Conservation (phyloP, 2,888 invertebrate genomes). For the Drosophila suboccidentalis region DNA sequence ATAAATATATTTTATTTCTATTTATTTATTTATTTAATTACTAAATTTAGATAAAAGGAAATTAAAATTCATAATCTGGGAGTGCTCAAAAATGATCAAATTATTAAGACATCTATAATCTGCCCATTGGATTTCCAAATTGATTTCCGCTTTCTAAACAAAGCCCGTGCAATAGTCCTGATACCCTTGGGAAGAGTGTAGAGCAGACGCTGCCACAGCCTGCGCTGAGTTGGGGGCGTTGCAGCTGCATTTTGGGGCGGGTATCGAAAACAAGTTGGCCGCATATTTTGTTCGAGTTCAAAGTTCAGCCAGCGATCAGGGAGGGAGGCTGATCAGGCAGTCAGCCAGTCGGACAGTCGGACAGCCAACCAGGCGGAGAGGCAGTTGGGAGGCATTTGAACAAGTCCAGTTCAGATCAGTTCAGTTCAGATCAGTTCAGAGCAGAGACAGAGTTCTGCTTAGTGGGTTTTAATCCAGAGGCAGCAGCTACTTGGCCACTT, state of each 20-base stretch:
- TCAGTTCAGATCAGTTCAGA: conserved; percentile 24
- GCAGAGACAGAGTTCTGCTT: conserved; percentile 40
- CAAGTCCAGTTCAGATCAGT: conserved; percentile 51
- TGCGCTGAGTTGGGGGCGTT: conserved; percentile 70
- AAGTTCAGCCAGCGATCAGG: conserved; percentile 69
- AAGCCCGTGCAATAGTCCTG: neutral
- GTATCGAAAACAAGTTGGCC: conserved; percentile 72
- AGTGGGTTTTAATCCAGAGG: conserved; percentile 24
- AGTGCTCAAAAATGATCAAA: no score
- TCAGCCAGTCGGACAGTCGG: conserved; percentile 42
- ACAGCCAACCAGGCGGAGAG: conserved; percentile 45
- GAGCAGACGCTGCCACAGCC: conserved; percentile 46
- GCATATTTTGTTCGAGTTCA: conserved; percentile 77
- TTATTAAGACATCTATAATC: no score
- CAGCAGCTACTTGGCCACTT: conserved; percentile 72
- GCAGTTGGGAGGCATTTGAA: conserved; percentile 53
- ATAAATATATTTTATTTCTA: no score
- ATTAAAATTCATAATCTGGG: no score
- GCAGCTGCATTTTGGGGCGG: conserved; percentile 68
- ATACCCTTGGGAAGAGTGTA: conserved; percentile 21
- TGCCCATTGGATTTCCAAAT: neutral
- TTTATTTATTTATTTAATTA: no score
- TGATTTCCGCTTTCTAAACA: no score
- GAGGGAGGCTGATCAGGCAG: conserved; percentile 31
- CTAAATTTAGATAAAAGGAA: no score